Base-by-base conservation (phyloP, 2,888 invertebrate species). In the Epistrophe eligans region DNA sequence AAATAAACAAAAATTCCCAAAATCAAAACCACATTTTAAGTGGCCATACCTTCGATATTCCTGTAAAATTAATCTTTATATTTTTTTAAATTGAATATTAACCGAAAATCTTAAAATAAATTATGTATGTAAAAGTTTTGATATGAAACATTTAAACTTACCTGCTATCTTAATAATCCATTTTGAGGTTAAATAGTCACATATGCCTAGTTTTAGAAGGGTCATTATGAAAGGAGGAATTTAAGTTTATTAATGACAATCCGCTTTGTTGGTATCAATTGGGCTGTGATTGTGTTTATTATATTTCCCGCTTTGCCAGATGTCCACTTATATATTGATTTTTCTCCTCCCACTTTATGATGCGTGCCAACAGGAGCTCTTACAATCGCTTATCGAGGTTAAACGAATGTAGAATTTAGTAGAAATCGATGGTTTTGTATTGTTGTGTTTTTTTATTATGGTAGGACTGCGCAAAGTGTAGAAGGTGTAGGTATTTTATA, bases 161-260 rank as follows among this genome's bases (percentile, higher is more conserved):
- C 92, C 92, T 92, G 91, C 89, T 79, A 91, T 80, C 83, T 90
- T 89, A 88, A 92, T 85, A 89, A 92, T 90, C 91, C 91, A 90
- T 79, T 90, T 90, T 77, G 89, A 89, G 45, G 84, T 74, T 50
- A 85, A 74, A 74, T 73, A 85, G 52, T 85, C 85, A 85, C 82
- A 77, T 64, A 80, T 67, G 79, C 88, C 77, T 57, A 84, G 77
- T 67, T 80, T 84, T 62, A 79, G 66, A 57, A 80, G 80, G 73
- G 79, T 77, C 88, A 88, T 88, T 67, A 77, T 80, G 79, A 72
- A 77, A 28, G 62, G 4, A 13, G 35, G 19, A 28, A 10, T 50
- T 13, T 1, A 6, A 13, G 72, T 72, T 50, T 3, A 64, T 17
- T 66, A 35, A 55, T 43, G n/a, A 52, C 77, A 19, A 9, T 50